Conservation (phyloP, 2,888 invertebrate species). For the Platycheirus rosarum region DNA sequence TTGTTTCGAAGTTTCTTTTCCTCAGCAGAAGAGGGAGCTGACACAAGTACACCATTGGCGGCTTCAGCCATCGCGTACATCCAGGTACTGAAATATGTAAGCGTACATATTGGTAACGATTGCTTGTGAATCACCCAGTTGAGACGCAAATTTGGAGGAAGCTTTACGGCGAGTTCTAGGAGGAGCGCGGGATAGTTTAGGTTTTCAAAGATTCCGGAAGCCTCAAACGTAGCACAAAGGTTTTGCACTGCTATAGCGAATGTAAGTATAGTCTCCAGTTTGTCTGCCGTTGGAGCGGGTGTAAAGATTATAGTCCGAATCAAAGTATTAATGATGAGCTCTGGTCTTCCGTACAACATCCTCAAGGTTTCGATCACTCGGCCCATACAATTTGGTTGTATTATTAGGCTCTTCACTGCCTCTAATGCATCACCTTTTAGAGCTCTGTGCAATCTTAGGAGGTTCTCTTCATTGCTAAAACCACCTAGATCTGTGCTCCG, state of each 20-base stretch:
- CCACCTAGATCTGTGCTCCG: constrained; percentile 11
- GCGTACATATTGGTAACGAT: constrained; percentile 13
- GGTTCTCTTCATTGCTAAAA: constrained; percentile 6
- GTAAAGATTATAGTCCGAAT: not conserved
- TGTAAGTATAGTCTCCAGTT: no score
- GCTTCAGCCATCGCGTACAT: constrained; percentile 22
- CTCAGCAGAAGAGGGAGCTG: not conserved
- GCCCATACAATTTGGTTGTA: constrained; percentile 23
- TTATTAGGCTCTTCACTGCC: constrained; percentile 30
- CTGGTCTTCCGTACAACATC: constrained; percentile 27
- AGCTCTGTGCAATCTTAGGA: not conserved
- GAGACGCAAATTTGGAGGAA: constrained; percentile 28
- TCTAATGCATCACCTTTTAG: constrained; percentile 9
- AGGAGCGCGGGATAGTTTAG: constrained; percentile 34
- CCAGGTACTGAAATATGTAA: constrained; percentile 24
- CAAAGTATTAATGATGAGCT: constrained; percentile 15
- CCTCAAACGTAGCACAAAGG: constrained; percentile 29
- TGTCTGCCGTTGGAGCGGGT: no score
- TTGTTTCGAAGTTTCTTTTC: constrained; percentile 19
- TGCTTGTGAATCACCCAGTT: constrained; percentile 42
- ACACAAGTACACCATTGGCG: constrained; percentile 4
- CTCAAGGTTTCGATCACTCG: constrained; percentile 25
- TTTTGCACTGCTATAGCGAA: constrained; percentile 37
- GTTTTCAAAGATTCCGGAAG: constrained; percentile 2
- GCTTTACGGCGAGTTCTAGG: constrained; percentile 41